Base-by-base conservation (phyloP, 2,888 invertebrate genomes). In the Platypus cylindrus region DNA sequence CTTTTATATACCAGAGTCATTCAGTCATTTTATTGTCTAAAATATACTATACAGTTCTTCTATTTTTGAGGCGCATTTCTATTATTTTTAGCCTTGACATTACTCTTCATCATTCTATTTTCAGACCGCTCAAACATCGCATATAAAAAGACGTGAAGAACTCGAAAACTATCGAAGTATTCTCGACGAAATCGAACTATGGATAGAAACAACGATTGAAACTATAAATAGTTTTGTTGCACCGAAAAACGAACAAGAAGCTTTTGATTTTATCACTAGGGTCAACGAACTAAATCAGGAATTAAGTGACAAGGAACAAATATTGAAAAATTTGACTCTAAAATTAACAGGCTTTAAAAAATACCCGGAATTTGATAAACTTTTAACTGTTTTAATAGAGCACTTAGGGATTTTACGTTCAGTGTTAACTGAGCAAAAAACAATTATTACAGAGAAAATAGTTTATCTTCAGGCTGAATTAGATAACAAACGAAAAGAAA, bases 381-480 rank as follows among this genome's bases (percentile, higher is more conserved):
- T 72, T 30, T 65, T 68, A 2, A 51, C 53, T 22, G 53, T 55
- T 11, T 61, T 78, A 46, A 61, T 63, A 47, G 62, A 68, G 37
- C 76, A 77, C 50, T 56, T 79, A 45, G 63, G 61, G 47, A 60
- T 62, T 20, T 67, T 75, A 47, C 68, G 67, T 22, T 61, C 63
- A 36, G 60, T 75, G 20, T 66, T 79, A 48, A 63, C 66, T 22
- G 73, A 78, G 56, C 75, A 77, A 40, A 72, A 69, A 48, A 63
- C 63, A 48, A 65, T 74, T 53, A 70, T 77, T 56, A 68, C 65
- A 47, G 24, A 38, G 7, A 64, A 66, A 43, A 70, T 77, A 54
- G 68, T 68, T 45, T 60, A 64, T 45, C 59, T 73, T 44, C 61
- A 65, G 43, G 60, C 60, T 44, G 60, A 68, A 34, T 62, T 76